These are phyloP conservation scores for Tetheella fluctuosa DNA, from an alignment of 2,888 invertebrate genomes.

Conservation along the genomic window DNA sequence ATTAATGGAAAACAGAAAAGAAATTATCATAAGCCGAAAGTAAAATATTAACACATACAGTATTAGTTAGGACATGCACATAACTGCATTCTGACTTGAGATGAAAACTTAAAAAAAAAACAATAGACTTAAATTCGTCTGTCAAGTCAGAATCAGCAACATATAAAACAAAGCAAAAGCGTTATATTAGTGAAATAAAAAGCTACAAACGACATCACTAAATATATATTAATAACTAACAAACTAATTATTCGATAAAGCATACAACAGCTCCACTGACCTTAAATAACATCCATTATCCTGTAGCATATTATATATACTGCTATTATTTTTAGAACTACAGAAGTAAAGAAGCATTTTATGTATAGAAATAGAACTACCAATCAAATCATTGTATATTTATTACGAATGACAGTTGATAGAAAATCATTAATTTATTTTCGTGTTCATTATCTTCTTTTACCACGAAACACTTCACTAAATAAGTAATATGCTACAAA, in stretches of 20 bases:
- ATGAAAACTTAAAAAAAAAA: not conserved
- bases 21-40: not conserved
- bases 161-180: conserved; percentile 2
- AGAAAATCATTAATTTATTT: not conserved
- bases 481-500: not conserved
- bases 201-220: conserved; percentile 16
- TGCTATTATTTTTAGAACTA: too few species aligned
- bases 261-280: conserved; percentile 50
- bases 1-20: not conserved
- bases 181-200: not conserved
- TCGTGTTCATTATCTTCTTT: too few species aligned
- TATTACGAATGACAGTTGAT: too few species aligned
- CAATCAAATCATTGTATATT: too few species aligned
- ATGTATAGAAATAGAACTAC: too few species aligned
- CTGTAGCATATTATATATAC: not conserved
- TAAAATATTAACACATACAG: not conserved
- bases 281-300: conserved; percentile 39
- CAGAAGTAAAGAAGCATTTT: too few species aligned
- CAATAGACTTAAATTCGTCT: not conserved
- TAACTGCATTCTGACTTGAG: not conserved
- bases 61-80: not conserved
- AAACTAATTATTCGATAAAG: conserved; percentile 11
- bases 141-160: conserved; percentile 4
- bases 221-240: conserved; percentile 8
- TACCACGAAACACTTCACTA: not conserved